These are phyloP conservation scores for Mustela lutreola DNA, from an alignment of 2,113 vertebrate genomes.

Conservation along the genomic window DNA sequence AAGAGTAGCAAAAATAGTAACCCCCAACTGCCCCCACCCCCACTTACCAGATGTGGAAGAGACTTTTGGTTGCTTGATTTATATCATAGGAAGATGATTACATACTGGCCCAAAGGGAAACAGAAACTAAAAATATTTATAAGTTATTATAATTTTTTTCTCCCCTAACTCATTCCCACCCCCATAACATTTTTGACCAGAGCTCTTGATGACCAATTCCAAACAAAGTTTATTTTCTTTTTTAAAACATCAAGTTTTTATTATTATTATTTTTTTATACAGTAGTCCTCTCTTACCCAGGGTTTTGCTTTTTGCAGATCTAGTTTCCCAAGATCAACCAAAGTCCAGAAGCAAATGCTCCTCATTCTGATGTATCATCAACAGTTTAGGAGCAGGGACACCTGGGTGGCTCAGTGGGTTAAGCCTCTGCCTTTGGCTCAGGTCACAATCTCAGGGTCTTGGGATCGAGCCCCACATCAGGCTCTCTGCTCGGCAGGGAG, in stretches of 20 bases:
- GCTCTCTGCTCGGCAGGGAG: too few species aligned
- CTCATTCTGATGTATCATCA: not conserved
- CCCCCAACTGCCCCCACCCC: not conserved
- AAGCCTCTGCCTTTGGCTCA: too few species aligned
- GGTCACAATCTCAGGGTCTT: too few species aligned
- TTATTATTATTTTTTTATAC: not conserved
- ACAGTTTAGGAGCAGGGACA: not conserved
- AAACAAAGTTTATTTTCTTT: not conserved
- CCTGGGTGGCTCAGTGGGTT: too few species aligned
- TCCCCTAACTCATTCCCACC: not conserved
- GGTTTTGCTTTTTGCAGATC: not conserved
- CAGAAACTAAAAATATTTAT: conserved; percentile 24
- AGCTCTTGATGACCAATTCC: not conserved
- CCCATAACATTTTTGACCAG: not conserved
- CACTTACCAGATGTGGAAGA: conserved; percentile 62
- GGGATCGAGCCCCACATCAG: too few species aligned
- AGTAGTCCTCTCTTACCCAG: not conserved
- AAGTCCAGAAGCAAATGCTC: not conserved
- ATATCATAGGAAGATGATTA: not conserved
- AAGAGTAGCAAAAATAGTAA: conserved; percentile 49
- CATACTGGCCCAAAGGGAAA: conserved; percentile 31
- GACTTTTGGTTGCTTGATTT: conserved; percentile 28
- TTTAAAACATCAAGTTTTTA: not conserved
- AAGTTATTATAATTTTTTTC: not conserved
- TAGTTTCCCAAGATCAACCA: not conserved